Evolutionary conservation across 2,888 invertebrate genomes (phyloP).

Genomic region (Incurvaria masculella): DNA sequence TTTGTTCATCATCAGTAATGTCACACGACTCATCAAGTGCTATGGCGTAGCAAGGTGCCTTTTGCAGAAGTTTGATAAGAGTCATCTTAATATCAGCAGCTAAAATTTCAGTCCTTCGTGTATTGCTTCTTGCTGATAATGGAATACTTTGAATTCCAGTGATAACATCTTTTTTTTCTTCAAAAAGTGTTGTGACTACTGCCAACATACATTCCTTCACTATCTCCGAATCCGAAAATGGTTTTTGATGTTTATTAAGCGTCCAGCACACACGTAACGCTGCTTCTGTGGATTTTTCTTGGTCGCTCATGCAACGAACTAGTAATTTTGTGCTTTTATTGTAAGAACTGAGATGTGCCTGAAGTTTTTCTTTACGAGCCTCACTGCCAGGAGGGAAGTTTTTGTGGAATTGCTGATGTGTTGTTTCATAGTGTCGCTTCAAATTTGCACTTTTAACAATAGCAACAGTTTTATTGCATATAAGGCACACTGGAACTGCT

Average conservation of each 20-base stretch:
- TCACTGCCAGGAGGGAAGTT: too few species aligned
- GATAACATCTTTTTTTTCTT: slow-evolving; percentile 1
- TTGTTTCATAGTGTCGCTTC: too few species aligned
- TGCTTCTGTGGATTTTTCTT: too few species aligned
- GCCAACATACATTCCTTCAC: slow-evolving; percentile 5
- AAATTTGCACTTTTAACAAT: too few species aligned
- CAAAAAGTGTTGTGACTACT: neutral
- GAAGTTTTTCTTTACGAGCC: too few species aligned
- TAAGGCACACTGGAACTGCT: too few species aligned
- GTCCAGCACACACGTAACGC: slow-evolving; percentile 2
- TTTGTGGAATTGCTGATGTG: too few species aligned
- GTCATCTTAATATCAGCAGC: slow-evolving; percentile 17
- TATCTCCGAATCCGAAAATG: slow-evolving; percentile 14
- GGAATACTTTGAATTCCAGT: slow-evolving; percentile 10
- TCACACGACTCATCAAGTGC: slow-evolving; percentile 22
- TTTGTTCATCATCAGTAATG: slow-evolving; percentile 21
- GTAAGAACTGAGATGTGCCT: too few species aligned
- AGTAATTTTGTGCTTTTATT: too few species aligned
- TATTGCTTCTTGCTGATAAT: slow-evolving; percentile 18
- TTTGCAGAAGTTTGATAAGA: slow-evolving; percentile 14
- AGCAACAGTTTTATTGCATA: too few species aligned
- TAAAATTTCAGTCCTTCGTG: slow-evolving; percentile 20
- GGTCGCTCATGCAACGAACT: too few species aligned
- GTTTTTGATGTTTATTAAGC: neutral
- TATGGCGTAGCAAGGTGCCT: slow-evolving; percentile 18